Conservation (phyloP, 2,888 invertebrate genomes). For the Megaustenia siamemsis region DNA sequence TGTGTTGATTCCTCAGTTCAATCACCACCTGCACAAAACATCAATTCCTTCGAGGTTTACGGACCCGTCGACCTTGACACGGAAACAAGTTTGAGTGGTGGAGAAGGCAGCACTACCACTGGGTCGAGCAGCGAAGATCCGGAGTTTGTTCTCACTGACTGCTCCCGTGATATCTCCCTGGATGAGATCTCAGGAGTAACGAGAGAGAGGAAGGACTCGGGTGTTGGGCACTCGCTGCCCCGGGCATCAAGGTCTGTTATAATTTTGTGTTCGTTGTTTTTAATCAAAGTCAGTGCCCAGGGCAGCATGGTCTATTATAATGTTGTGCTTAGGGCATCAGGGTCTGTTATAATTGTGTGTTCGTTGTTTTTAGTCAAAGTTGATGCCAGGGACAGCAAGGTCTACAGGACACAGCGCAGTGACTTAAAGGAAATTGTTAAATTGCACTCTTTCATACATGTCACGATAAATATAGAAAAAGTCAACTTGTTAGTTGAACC, state of each 20-base stretch:
- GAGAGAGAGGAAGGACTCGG: slow-evolving; percentile 81
- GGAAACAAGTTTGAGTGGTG: slow-evolving; percentile 44
- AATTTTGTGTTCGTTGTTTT: too few species aligned
- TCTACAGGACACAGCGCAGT: too few species aligned
- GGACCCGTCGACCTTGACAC: not conserved
- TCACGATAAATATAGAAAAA: too few species aligned
- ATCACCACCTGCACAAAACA: not conserved
- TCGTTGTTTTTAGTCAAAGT: too few species aligned
- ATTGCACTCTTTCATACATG: too few species aligned
- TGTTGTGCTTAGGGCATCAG: slow-evolving; percentile 80
- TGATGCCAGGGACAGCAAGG: too few species aligned
- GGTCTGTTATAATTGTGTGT: slow-evolving; percentile 72
- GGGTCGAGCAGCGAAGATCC: slow-evolving; percentile 42
- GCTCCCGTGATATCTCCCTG: slow-evolving; percentile 68
- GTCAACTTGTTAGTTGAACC: too few species aligned
- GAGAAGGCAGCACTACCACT: slow-evolving; percentile 36
- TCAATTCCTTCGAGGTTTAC: not conserved
- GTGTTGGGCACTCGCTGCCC: slow-evolving; percentile 81
- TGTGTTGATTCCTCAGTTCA: not conserved
- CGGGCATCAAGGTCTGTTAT: slow-evolving; percentile 78
- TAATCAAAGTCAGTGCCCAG: too few species aligned
- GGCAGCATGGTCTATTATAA: too few species aligned
- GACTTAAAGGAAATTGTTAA: too few species aligned
- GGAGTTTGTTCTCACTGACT: slow-evolving; percentile 43
- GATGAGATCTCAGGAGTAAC: slow-evolving; percentile 57